These are phyloP conservation scores for Yponomeuta evonymella DNA, from an alignment of 2,888 invertebrate genomes.

Conservation along the genomic window DNA sequence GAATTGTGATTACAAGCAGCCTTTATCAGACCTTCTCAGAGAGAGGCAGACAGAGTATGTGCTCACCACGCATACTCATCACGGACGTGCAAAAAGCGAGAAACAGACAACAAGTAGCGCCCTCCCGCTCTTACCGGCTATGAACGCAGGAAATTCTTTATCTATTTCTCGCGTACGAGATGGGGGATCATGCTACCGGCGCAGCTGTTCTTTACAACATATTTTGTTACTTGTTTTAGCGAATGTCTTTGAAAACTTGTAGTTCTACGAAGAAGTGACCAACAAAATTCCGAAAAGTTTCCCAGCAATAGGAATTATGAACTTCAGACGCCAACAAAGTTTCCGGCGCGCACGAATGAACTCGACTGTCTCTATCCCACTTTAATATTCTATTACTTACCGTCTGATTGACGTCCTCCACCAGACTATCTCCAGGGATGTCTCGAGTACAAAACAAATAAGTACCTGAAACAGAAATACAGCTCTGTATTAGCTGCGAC, in stretches of 20 bases:
- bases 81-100: too few species aligned
- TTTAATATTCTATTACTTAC: conserved; percentile 10
- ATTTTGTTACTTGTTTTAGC: too few species aligned
- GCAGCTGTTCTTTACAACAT: too few species aligned
- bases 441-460: background rate
- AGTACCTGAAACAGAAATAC: background rate
- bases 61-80: too few species aligned
- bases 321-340: background rate
- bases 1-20: background rate
- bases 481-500: background rate
- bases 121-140: too few species aligned
- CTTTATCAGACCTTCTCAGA: too few species aligned
- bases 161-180: too few species aligned
- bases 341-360: background rate
- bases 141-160: too few species aligned
- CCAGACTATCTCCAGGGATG: conserved; percentile 1
- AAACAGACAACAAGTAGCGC: too few species aligned
- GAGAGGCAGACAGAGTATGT: background rate
- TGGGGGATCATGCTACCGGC: too few species aligned
- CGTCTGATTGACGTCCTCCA: conserved; percentile 5
- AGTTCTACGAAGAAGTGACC: background rate
- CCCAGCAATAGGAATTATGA: background rate
- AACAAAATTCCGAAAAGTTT: background rate
- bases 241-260: too few species aligned
- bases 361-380: background rate